Conservation (phyloP, 1,140 invertebrate species). For the Heliconius himera region DNA sequence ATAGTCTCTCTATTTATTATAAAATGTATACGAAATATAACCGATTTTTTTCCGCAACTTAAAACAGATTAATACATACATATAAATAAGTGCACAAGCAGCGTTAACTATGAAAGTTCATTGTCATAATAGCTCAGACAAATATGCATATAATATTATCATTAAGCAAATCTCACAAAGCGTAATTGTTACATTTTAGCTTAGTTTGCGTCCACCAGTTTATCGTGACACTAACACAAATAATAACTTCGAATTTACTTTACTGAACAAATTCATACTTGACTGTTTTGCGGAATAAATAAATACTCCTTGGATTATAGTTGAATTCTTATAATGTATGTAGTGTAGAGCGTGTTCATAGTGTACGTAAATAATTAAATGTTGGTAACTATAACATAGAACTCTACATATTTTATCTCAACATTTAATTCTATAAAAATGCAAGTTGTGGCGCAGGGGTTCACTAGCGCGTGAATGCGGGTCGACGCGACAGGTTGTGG, state of each 20-base stretch:
- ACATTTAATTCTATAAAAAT: not conserved
- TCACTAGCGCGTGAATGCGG: too few species aligned
- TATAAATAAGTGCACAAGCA: not conserved
- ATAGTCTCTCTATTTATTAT: too few species aligned
- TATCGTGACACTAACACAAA: conserved; percentile 2
- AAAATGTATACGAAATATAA: too few species aligned
- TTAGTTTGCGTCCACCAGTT: conserved; percentile 8
- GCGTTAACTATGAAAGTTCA: conserved; percentile 5
- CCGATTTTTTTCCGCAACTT: not conserved
- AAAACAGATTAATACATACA: not conserved
- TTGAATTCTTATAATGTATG: not conserved
- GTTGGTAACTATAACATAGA: not conserved
- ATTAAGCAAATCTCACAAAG: conserved; percentile 3
- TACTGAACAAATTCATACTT: conserved; percentile 2
- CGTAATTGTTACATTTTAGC: conserved; percentile 2
- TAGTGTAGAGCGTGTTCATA: not conserved
- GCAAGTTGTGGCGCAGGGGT: too few species aligned
- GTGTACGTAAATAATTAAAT: not conserved
- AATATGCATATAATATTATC: conserved; percentile 11
- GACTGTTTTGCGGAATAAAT: not conserved
- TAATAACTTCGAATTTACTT: conserved; percentile 1
- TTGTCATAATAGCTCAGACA: not conserved
- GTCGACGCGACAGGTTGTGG: too few species aligned
- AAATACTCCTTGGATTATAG: not conserved
- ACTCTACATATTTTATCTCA: not conserved